phyloP scores from a whole-genome alignment of 2,888 invertebrate genomes.

The Labia minor region DNA sequence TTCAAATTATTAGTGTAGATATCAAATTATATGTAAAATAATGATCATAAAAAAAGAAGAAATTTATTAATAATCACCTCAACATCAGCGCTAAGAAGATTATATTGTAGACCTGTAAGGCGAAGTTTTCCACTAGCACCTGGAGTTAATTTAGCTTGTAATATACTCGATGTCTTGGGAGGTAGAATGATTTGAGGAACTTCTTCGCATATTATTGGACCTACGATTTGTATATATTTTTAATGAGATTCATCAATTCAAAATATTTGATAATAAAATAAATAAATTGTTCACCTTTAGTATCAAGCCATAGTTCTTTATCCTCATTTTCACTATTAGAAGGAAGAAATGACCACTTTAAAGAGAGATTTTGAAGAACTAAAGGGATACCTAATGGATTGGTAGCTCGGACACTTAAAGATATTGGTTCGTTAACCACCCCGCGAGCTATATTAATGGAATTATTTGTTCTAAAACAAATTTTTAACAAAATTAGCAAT shows the following conservation, averaged over 20 bases:
- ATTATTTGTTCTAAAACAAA: constrained; percentile 30
- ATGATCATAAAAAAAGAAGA: neutral
- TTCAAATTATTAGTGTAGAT: neutral
- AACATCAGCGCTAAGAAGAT: neutral
- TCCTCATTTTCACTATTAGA: neutral
- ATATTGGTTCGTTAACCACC: neutral
- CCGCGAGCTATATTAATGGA: constrained; percentile 29
- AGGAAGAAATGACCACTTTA: constrained; percentile 47
- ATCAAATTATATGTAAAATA: neutral
- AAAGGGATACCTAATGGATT: constrained; percentile 67
- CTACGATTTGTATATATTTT: neutral
- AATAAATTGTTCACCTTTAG: neutral
- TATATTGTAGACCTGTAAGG: neutral
- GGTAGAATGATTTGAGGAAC: neutral
- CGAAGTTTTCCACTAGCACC: neutral
- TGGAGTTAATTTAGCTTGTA: neutral
- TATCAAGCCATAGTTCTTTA: neutral
- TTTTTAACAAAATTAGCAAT: neutral
- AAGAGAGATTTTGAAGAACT: constrained; percentile 54
- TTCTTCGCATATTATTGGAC: neutral
- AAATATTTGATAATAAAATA: too few species aligned
- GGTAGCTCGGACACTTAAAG: neutral
- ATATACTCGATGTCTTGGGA: neutral
- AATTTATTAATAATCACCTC: neutral
- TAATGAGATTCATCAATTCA: too few species aligned